Base-by-base conservation (phyloP, 2,797 vertebrate genomes). In the Poecilia gillii region DNA sequence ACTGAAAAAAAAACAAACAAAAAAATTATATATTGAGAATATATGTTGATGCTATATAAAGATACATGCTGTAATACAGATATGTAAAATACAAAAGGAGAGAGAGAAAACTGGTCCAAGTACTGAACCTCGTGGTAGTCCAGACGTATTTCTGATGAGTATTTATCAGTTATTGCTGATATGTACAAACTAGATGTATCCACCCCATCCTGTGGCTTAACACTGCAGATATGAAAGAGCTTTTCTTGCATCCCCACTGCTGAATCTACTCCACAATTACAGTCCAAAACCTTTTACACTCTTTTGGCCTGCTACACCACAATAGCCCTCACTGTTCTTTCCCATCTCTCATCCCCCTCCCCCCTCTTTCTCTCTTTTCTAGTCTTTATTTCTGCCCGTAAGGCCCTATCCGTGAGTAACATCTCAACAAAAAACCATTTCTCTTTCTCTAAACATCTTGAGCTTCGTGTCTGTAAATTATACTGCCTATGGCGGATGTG, bases 191-290 rank as follows among this genome's bases (percentile, higher is more conserved):
- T 66, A 23, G 57, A 36, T 86, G 83, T 83, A 77, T 81, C 72
- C 76, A 74, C 85, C 86, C 86, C 88, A 90, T 87, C 1, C 88
- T 91, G 88, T 88, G 92, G 82, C 89, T 89, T 85, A 82, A 89
- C 83, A 81, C 84, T 78, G 57, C 76, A 90, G 88, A 87, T 75
- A 72, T 75, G 39, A 74, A 84, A 73, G 71, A 78, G 77, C 81
- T 81, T 80, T 79, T 73, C 77, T 73, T 78, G 45, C 59, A 49
- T 66, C 73, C 78, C 72, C 47, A 73, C 76, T 51, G 20, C 73
- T 74, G 75, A 43, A 77, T 81, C 73, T 53, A 33, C 47, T 33
- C 64, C 73, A 73, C 89, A 68, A 76, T 62, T 8, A 46, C 39
- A 66, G 74, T 68, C 72, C 66, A 74, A 36, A 83, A 80, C 86